These are phyloP conservation scores for Micronycteris hirsuta DNA, from an alignment of 2,113 vertebrate species.

Conservation along the genomic window DNA sequence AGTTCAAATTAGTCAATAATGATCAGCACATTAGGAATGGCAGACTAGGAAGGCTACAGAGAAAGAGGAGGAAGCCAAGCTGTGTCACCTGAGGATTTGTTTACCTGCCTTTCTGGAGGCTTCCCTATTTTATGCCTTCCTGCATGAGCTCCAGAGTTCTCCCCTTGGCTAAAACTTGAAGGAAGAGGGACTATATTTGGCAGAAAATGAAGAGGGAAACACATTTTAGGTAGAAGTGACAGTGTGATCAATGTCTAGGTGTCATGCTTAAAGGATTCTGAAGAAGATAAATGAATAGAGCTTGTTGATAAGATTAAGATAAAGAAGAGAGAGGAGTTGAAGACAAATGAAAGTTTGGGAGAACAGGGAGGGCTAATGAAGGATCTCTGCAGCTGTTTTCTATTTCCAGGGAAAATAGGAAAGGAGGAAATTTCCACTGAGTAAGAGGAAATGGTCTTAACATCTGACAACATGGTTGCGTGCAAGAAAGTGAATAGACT, in stretches of 20 bases:
- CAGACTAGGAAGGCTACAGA: neutral
- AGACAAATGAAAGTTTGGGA: neutral
- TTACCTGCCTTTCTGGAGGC: neutral
- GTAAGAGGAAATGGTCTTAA: neutral
- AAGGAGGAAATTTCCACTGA: constrained; percentile 32
- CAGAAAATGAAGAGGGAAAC: neutral
- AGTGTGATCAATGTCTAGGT: neutral
- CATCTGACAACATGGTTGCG: neutral
- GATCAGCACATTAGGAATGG: neutral
- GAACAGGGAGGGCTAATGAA: neutral
- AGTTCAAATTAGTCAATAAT: neutral
- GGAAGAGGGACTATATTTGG: neutral
- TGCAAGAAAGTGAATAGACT: neutral
- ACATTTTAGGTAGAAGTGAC: neutral
- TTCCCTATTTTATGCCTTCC: neutral
- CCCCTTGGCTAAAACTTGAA: neutral
- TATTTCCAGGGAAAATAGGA: constrained; percentile 1
- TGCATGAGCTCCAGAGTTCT: neutral
- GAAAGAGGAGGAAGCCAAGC: neutral
- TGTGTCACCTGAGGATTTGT: neutral
- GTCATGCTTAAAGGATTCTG: neutral
- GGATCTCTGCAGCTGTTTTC: neutral
- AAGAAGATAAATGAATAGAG: neutral
- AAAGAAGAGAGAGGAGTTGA: neutral
- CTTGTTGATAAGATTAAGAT: neutral